These are phyloP conservation scores for Papilio polyxenes DNA, from an alignment of 1,140 invertebrate species.

Conservation along the genomic window DNA sequence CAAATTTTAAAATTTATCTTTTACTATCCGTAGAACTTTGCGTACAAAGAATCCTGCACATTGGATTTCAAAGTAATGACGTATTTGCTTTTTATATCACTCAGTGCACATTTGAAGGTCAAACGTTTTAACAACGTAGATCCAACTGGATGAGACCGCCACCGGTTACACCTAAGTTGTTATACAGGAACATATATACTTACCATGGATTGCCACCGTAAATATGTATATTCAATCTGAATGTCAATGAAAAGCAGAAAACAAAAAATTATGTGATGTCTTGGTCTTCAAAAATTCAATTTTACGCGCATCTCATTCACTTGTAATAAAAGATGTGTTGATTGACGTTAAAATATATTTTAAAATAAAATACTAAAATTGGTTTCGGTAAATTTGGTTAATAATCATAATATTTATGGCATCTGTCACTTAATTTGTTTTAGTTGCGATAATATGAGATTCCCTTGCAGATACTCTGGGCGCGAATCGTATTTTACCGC, in stretches of 20 bases:
- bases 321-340: too few relatives aligned
- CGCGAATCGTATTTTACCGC: conserved; percentile 38
- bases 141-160: conserved; percentile 17
- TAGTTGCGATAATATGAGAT: conserved; percentile 33
- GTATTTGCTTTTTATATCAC: neutral
- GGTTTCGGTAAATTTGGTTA: neutral
- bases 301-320: too few relatives aligned
- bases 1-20: too few relatives aligned
- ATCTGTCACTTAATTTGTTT: conserved; percentile 23
- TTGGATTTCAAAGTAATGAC: neutral
- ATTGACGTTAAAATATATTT: too few relatives aligned
- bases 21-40: neutral
- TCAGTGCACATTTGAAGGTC: conserved; percentile 2
- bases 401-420: neutral
- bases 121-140: neutral
- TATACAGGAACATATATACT: neutral
- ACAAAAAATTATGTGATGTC: neutral
- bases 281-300: neutral
- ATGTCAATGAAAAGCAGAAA: too few relatives aligned
- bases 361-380: neutral
- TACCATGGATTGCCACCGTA: neutral
- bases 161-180: neutral
- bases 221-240: neutral
- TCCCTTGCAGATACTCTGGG: conserved; percentile 30
- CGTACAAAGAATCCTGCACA: too few relatives aligned